phyloP scores from a whole-genome alignment of 2,113 vertebrate species.

The Phalacrocorax carbo region DNA sequence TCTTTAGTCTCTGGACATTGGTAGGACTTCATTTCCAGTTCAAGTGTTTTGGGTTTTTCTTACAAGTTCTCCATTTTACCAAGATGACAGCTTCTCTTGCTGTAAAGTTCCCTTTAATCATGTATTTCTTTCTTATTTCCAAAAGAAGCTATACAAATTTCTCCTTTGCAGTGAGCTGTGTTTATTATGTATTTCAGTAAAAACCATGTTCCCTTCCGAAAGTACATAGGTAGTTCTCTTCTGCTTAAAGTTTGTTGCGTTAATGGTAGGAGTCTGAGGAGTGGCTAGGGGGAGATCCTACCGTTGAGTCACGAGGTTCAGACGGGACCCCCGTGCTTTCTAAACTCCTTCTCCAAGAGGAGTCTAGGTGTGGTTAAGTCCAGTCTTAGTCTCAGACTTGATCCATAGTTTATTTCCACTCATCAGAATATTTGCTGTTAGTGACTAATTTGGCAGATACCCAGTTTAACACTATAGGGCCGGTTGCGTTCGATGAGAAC shows the following conservation, averaged over 20 bases:
- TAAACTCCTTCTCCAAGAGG: too few species aligned
- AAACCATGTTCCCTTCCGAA: background rate
- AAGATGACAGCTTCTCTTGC: background rate
- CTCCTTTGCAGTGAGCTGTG: background rate
- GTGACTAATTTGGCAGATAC: too few species aligned
- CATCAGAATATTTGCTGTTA: too few species aligned
- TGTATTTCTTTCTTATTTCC: background rate
- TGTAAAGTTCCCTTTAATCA: background rate
- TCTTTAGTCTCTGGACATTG: background rate
- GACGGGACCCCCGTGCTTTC: too few species aligned
- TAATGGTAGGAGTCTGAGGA: too few species aligned
- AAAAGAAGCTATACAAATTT: background rate
- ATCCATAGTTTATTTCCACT: too few species aligned
- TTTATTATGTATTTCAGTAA: background rate
- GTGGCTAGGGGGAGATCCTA: too few species aligned
- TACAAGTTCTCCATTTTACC: background rate
- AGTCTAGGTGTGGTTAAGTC: too few species aligned
- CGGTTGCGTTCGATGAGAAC: too few species aligned
- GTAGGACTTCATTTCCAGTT: background rate
- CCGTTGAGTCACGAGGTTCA: too few species aligned
- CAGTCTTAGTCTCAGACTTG: too few species aligned
- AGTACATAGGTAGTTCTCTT: background rate
- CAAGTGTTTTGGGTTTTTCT: background rate
- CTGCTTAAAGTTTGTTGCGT: background rate
- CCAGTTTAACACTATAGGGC: too few species aligned